Conservation (phyloP, 2,113 vertebrate species). For the Willisornis vidua region DNA sequence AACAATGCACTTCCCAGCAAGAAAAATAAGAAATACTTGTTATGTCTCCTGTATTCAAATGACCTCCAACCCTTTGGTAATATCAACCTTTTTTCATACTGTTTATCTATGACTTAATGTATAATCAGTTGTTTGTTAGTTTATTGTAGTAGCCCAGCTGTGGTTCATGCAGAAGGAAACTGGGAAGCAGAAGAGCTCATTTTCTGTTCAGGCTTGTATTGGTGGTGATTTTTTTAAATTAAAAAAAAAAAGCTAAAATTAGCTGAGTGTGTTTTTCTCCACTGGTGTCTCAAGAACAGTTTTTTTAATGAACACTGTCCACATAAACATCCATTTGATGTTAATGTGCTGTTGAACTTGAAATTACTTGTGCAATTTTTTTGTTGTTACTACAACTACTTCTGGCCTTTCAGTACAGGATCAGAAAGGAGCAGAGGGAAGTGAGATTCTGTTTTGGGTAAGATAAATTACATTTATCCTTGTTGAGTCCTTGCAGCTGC, state of each 20-base stretch:
- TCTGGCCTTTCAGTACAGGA: not conserved
- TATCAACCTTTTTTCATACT: not conserved
- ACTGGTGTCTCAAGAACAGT: not conserved
- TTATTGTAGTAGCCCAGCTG: constrained; percentile 15
- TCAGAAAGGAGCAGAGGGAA: not conserved
- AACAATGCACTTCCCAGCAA: not conserved
- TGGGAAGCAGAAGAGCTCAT: not conserved
- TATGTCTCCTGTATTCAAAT: not conserved
- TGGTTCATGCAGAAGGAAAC: not conserved
- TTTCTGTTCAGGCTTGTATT: not conserved
- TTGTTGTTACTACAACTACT: not conserved
- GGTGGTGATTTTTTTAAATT: not conserved
- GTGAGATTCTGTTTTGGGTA: not conserved
- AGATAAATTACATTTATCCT: not conserved
- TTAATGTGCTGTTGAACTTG: not conserved
- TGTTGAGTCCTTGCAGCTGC: not conserved
- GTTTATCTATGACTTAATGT: constrained; percentile 39
- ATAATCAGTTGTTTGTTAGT: constrained; percentile 29
- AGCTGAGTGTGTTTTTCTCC: not conserved
- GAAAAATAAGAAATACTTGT: not conserved
- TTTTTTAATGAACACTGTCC: not conserved
- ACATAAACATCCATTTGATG: not conserved
- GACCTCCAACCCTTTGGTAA: constrained; percentile 16
- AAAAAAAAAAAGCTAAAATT: not conserved
- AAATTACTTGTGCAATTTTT: not conserved